Evolutionary conservation across 2,797 vertebrate genomes (phyloP), one percentile per base, ranked within the genome.

Genomic region (Typhlichthys subterraneus): DNA sequence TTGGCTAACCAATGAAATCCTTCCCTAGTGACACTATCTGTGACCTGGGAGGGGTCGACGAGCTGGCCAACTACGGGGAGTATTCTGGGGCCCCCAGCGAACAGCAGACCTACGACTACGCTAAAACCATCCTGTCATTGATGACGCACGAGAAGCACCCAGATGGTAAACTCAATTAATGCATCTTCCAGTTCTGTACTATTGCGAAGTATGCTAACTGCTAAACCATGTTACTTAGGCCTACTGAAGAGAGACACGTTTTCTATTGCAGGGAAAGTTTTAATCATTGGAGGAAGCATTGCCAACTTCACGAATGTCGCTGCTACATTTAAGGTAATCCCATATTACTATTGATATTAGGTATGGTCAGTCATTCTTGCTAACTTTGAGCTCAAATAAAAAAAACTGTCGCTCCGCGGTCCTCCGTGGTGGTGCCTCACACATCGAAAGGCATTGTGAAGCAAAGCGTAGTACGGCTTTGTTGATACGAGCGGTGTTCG

Each of bases 261-360:
- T 2, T 75, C 5, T 46, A 47, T 75, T 66, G 0, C 65, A 99
- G 97, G 97, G 55, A 99, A 99, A 85, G 96, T 99, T 67, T 89
- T 99, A 67, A 99, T 99, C 82, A 97, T 99, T 0, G 97, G 97
- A 6, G 97, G 97, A 63, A 98, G 97, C 90, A 99, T 99, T 17
- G 97, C 97, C 38, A 99, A 99, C 90, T 99, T 99, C 84, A 99
- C 97, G 59, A 99, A 99, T 0, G 97, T 99, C 8, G 97, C 97
- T 9, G 97, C 97, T 69, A 99, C 97, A 0, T 99, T 99, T 82
- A 99, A 99, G 93, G 97, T 99, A 89, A 45, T 46, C 3, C 6
- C n/a, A 9, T 9, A 5, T 12, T 0, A 2, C 0, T 29, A 29
- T 29, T 29, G 23, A 29, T 29, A 4, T 29, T 29, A 29, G 23